Evolutionary conservation across 2,888 invertebrate species (phyloP), one percentile per base, ranked within the genome.

Genomic region (Epicampocera succincta): DNA sequence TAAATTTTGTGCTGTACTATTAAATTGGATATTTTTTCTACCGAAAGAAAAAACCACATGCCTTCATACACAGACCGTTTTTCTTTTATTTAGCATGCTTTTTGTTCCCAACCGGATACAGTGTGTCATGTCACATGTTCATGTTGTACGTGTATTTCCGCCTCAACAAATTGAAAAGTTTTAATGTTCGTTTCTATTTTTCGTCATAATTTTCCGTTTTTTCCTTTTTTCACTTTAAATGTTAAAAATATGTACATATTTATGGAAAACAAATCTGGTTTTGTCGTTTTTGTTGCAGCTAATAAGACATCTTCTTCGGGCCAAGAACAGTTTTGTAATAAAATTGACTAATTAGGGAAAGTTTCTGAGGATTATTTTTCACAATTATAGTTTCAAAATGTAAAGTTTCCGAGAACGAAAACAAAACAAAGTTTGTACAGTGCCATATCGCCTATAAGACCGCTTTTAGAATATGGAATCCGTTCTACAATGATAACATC

Each of bases 121-220:
- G 60, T 76, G 68, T 76, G 60, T 52, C 75, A 61, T 76, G 68
- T 76, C 44, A 68, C 60, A 58, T 60, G 9, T 44, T 44, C 75
- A 61, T 68, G 68, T 29, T 60, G 66, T 68, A 75, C 44, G 60
- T 69, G 69, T 68, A 54, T 69, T 58, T 76, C 69, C 69, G 50
- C 21, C 42, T 42, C 50, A 71, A 60, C 21, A 29, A 46, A 46
- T 46, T 33, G 29, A 46, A 54, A 56, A 13, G 44, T 68, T 69
- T 56, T 54, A 44, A 46, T 63, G 15, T 33, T 38, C 17, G 17
- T 58, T 58, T 19, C n/a, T 58, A 19, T 61, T 42, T 21, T 21
- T 42, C 33, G 8, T 13, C 25, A 44, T 19, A 46, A 44, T 12
- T 25, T 38, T 65, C 25, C 38, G 38, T 15, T 48, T 48, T 33